Evolutionary conservation across 2,113 vertebrate species (phyloP), one percentile per base, ranked within the genome.

Genomic region (Pseudonaja textilis): DNA sequence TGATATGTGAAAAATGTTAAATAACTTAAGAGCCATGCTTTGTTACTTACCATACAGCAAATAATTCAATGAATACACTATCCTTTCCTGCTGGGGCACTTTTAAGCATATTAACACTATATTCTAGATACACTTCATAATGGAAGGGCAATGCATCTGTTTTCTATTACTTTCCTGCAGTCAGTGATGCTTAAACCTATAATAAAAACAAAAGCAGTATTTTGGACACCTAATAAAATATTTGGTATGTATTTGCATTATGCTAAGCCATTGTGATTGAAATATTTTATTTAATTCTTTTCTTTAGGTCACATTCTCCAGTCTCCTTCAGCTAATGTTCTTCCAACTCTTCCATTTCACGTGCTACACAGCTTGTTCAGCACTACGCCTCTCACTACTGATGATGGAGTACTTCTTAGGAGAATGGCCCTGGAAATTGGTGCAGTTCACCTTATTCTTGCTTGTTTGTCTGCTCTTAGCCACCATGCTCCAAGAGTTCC

Each of bases 371-470:
- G 98, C 4, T 95, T 99, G 93, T 99, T 99, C 95, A 99, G 99
- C 97, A 97, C 98, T 16, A 99, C 99, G 0, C 99, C 98, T 0
- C 95, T 99, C 93, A 99, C 99, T 39, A 99, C 99, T 0, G 99
- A 99, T 1, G 99, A 99, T 2, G 99, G 99, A 0, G 98, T 99
- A 0, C 98, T 99, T 69, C 98, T 99, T 0, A 97, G 99, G 25
- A 97, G 99, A 22, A 99, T 99, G 99, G 99, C 99, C 0, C 97
- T 99, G 93, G 99, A 99, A 97, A 99, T 99, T 5, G 99, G 99
- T 0, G 99, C 99, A 12, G 97, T 99, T 81, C 99, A 99, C 95
- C 99, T 99, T 20, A 99, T 99, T 95, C 98, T 99, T 95, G 99
- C 99, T 88, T 99, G 99, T 93, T 97, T 99, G n/a, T 99, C 99